Evolutionary conservation across 2,797 vertebrate genomes (phyloP), one percentile per base, ranked within the genome.

Genomic region (Pterois miles): DNA sequence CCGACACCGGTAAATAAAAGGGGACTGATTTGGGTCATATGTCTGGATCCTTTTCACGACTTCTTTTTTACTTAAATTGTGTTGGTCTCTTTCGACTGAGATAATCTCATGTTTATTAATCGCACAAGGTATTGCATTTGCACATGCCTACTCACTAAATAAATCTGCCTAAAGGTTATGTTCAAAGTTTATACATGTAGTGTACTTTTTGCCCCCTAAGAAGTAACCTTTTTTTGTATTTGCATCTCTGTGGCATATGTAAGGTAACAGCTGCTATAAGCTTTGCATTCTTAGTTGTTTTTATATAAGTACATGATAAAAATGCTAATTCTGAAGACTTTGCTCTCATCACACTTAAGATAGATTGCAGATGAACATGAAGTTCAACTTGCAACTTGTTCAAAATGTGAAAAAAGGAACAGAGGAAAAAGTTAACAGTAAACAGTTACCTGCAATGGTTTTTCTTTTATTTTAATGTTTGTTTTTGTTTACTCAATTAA

Each of bases 1-100:
- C 95, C 96, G n/a, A 94, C 96, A 71, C 95, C 96, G 93, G 98
- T 99, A 95, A 95, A 93, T 95, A 86, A 65, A 86, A 71, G 18
- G 5, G 33, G 64, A 86, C 66, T 46, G 33, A 84, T 85, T 82
- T 88, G 73, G 74, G 67, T 82, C 60, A 78, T 38, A 68, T 54
- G 71, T 72, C 27, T 75, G 18, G 25, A 60, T 72, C 10, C 22
- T 78, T 76, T 52, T 66, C 12, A 69, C 48, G 1, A 22, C 60
- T 43, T 63, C 4, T 65, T 72, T 74, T 43, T 70, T 29, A 23
- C 11, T 57, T 40, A 16, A 70, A 78, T 6, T 20, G 4, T 71
- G 36, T 54, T 58, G 8, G 9, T 56, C 14, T 74, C 25, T 54
- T 29, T 50, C 1, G 3, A 22, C 62, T 40, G 34, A 38, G n/a